These are phyloP conservation scores for Crotalus helleri DNA, from an alignment of 2,113 vertebrate species.

Conservation along the genomic window DNA sequence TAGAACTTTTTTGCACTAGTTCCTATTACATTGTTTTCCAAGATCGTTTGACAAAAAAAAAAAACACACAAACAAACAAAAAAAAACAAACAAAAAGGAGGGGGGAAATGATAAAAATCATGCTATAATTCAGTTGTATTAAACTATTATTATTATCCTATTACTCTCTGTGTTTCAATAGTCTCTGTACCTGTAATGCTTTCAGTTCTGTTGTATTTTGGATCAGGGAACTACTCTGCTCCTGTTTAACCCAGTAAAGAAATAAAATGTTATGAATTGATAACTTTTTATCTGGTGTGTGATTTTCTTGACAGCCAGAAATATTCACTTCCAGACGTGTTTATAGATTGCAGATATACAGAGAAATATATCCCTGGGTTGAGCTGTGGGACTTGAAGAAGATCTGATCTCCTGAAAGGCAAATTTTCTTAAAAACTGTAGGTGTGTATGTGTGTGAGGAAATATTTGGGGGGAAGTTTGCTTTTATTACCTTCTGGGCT, in stretches of 20 bases:
- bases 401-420: not conserved
- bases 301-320: conserved; percentile 5
- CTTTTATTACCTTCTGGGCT: not conserved
- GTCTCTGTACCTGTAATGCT: conserved; percentile 80
- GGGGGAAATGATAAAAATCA: conserved; percentile 48
- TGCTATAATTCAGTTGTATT: conserved; percentile 79
- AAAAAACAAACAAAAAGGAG: conserved; percentile 41
- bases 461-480: not conserved
- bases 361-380: not conserved
- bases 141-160: conserved; percentile 70
- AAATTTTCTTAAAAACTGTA: not conserved
- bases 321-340: not conserved
- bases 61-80: not conserved
- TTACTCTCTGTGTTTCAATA: conserved; percentile 78
- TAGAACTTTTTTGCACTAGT: conserved; percentile 82
- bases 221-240: conserved; percentile 67
- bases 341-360: not conserved
- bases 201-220: conserved; percentile 78
- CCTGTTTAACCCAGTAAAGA: conserved; percentile 78
- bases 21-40: conserved; percentile 77
- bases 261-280: conserved; percentile 77
- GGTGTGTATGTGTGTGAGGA: not conserved
- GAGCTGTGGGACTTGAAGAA: not conserved
- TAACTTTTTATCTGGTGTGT: conserved; percentile 41
- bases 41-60: conserved; percentile 68